Evolutionary conservation across 1,140 invertebrate species (phyloP), one percentile per base, ranked within the genome.

Genomic region (Palaemon carinicauda): DNA sequence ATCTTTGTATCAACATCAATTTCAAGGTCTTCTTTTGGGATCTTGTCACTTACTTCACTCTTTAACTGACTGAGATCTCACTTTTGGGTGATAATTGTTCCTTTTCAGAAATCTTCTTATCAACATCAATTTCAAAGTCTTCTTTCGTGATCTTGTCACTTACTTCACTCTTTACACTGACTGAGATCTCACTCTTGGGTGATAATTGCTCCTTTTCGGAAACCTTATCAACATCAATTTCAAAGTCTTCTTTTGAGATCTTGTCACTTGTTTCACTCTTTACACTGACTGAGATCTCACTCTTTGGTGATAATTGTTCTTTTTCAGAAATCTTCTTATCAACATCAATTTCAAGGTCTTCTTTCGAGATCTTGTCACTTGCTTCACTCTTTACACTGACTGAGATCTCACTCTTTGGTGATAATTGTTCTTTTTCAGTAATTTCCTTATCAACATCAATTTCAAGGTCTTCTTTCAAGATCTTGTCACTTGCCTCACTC

Each of bases 21-120:
- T 15, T 4, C 60, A 21, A 50, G 1, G 1, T 53, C 31, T 10
- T 83, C 81, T 74, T 82, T 41, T 41, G 51, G 29, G 15, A 53
- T 9, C 17, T 56, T 56, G 21, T 80, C 24, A 12, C 53, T 14
- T 14, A 27, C 60, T 29, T 33, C 54, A 65, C 54, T 81, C 80
- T 86, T 74, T 56, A 29, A 77, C 87, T 82, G 14, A 82, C 80
- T 65, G 80, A 82, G 19, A 82, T 73, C 15, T 82, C 80, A 52
- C 60, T 82, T 33, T 77, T 88, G 53, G 86, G 74, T 65, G 87
- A 82, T 2, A 79, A 29, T 21, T 74, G 81, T 31, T 88, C 89
- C 50, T 89, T 89, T 29, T 90, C 88, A 77, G 88, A 77, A 3
- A 89, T 71, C 27, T 73, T 82, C 14, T n/a, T n/a, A n/a, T 41